A percentile compares a stretch with the other conserved stretches of the same genome.
These are phyloP conservation scores for Macrostomum cliftonense DNA, from an alignment of 2,888 invertebrate species.

Conservation along the genomic window DNA sequence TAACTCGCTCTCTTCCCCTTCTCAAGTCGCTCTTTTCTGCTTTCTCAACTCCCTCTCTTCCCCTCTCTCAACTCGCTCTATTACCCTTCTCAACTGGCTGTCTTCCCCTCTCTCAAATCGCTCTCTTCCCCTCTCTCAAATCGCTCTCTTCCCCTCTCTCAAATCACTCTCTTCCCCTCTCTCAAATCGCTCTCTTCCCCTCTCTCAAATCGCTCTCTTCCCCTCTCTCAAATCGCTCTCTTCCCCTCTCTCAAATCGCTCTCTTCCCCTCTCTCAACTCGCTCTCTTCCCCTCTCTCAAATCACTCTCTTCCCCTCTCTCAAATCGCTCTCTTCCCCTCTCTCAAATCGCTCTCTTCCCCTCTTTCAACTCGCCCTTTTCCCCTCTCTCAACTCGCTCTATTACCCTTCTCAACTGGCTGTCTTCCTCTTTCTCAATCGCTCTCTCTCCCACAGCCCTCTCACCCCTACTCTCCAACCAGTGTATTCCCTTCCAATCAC, in stretches of 20 bases:
- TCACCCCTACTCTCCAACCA: no score
- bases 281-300: background rate
- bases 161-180: background rate
- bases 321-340: conserved; percentile 3
- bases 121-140: no score
- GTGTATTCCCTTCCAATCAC: background rate
- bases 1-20: conserved; percentile 1
- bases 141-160: background rate
- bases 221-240: background rate
- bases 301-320: background rate
- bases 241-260: no score
- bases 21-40: background rate
- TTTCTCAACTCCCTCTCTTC: conserved; percentile 1
- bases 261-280: no score
- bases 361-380: background rate
- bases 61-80: background rate
- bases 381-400: background rate
- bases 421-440: background rate
- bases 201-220: background rate
- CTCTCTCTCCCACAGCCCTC: background rate
- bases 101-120: conserved; percentile 4
- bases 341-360: background rate
- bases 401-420: background rate
- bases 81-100: background rate
- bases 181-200: conserved; percentile 1